phyloP scores from a whole-genome alignment of 2,797 vertebrate genomes.

The Chaetodon trifasciatus region DNA sequence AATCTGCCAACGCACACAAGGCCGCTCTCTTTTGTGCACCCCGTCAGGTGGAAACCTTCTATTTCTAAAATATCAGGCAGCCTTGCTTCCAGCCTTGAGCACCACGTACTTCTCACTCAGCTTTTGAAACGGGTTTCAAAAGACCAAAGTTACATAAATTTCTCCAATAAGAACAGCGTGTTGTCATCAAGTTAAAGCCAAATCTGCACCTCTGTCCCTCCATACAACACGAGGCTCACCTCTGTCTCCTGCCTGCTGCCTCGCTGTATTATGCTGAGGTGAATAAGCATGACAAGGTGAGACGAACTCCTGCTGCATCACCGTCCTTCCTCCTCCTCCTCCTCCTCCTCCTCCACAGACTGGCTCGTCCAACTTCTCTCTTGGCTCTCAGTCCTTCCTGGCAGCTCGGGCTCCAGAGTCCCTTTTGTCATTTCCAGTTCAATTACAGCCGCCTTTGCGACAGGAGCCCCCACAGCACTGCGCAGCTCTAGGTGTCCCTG shows the following conservation, averaged over 20 bases:
- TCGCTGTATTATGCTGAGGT: background rate
- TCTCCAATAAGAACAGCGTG: background rate
- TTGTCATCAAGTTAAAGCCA: background rate
- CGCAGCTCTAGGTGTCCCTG: conserved; percentile 57
- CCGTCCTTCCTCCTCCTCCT: conserved; percentile 12
- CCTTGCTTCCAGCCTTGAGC: conserved; percentile 34
- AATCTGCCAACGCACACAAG: conserved; percentile 10
- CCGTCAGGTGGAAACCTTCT: conserved; percentile 20
- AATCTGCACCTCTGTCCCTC: background rate
- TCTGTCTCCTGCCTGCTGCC: background rate
- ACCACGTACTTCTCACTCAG: background rate
- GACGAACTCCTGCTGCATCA: conserved; percentile 11
- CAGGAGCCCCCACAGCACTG: conserved; percentile 49
- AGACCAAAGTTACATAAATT: conserved; percentile 12
- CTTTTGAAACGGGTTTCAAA: conserved; percentile 1
- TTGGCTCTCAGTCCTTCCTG: conserved; percentile 40
- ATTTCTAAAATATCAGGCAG: conserved; percentile 39
- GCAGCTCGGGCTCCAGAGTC: conserved; percentile 55
- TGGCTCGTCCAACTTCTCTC: conserved; percentile 32
- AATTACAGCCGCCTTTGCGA: conserved; percentile 56
- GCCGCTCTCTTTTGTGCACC: conserved; percentile 15
- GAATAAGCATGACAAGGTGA: conserved; percentile 25
- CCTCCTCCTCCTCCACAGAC: background rate
- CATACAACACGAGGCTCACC: background rate
- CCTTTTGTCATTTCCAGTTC: conserved; percentile 76